A percentile compares a stretch with the other conserved stretches of the same genome.
These are phyloP conservation scores for Astropecten irregularis DNA, from an alignment of 53 echinoderm and acorn worm genomes.

Conservation along the genomic window DNA sequence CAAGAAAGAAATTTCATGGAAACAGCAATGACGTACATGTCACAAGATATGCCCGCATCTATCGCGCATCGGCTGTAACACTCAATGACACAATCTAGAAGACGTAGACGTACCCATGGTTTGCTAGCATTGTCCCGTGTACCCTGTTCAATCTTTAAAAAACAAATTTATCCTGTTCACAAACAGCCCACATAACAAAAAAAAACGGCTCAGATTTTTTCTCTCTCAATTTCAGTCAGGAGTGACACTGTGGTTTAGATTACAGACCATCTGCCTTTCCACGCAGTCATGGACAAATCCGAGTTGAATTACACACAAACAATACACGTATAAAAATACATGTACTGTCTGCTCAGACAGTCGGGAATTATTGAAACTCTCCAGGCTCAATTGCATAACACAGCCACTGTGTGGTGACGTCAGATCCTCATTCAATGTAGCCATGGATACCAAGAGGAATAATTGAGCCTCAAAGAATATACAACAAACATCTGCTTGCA, in stretches of 20 bases:
- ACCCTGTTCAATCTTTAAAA: neutral
- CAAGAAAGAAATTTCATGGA: neutral
- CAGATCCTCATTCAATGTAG: constrained; percentile 24
- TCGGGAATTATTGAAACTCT: neutral
- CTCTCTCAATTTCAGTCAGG: neutral
- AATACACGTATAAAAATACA: neutral
- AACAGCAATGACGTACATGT: constrained; percentile 42
- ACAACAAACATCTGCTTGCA: no score
- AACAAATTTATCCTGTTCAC: no score
- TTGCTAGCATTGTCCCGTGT: neutral
- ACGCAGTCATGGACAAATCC: neutral
- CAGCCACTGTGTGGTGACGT: constrained; percentile 11
- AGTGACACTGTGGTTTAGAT: neutral
- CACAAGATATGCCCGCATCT: constrained; percentile 7
- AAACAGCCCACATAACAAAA: no score
- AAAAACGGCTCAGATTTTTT: no score
- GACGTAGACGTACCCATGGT: no score
- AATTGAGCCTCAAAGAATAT: no score
- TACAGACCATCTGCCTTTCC: neutral
- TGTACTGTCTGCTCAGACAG: no score
- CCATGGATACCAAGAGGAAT: constrained; percentile 13
- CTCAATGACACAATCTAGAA: neutral
- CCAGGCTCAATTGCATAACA: neutral
- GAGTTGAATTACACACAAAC: constrained; percentile 14
- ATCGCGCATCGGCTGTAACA: no score